These are phyloP conservation scores for Sinhomidia bicolor DNA, from an alignment of 2,888 invertebrate genomes.

Conservation along the genomic window DNA sequence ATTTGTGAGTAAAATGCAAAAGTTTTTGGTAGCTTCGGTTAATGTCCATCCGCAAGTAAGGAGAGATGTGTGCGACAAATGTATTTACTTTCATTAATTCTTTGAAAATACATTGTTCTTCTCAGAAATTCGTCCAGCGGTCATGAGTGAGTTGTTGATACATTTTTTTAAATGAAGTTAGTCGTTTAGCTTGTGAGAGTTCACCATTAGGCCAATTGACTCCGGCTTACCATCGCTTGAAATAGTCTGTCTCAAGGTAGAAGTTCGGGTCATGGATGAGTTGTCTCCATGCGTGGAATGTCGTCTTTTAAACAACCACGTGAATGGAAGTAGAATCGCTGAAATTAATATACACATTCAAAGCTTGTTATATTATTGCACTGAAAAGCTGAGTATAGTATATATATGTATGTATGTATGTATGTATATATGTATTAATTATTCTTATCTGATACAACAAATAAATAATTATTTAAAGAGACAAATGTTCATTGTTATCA, in stretches of 20 bases:
- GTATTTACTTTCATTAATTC: background rate
- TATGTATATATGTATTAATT: too few relatives aligned
- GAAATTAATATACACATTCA: conserved; percentile 56
- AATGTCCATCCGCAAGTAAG: background rate
- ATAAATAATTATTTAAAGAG: background rate
- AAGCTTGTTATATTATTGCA: background rate
- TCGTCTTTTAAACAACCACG: conserved; percentile 59
- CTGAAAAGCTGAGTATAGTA: too few relatives aligned
- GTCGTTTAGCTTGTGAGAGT: conserved; percentile 42
- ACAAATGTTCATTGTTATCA: background rate
- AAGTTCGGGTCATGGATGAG: conserved; percentile 65
- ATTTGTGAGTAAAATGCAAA: conserved; percentile 31
- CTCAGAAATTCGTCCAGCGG: background rate
- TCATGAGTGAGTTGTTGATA: background rate
- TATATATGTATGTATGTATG: too few relatives aligned
- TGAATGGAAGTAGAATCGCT: conserved; percentile 69
- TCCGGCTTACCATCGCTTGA: conserved; percentile 65
- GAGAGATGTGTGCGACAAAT: background rate
- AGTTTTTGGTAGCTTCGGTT: background rate
- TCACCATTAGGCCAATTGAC: conserved; percentile 57
- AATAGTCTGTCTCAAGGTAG: conserved; percentile 60
- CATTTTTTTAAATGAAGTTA: conserved; percentile 14
- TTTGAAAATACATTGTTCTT: background rate
- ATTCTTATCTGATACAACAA: too few relatives aligned
- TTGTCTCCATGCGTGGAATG: conserved; percentile 49